Evolutionary conservation across 2,888 invertebrate species (phyloP), one percentile per base, ranked within the genome.

Genomic region (Myathropa florea): DNA sequence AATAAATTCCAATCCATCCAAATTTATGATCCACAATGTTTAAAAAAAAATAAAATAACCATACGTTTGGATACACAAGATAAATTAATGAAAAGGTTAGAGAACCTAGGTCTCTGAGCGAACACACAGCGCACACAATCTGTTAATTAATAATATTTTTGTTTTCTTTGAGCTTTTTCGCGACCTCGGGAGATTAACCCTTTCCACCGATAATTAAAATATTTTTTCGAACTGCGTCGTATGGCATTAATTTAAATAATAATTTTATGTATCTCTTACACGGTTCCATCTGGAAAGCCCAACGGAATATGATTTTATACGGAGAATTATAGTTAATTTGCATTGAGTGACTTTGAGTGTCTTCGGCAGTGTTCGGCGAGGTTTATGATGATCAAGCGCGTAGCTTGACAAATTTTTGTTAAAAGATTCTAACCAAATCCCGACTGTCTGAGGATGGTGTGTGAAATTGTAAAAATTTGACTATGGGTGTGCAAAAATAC

Each of bases 1-100:
- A 72, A 79, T 79, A 64, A 67, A 80, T 80, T 80, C 72, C 23
- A 57, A 80, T 67, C 67, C 55, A 73, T 55, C 67, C 24, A 4
- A 72, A 61, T 80, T 80, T 80, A 80, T 73, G 65, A 80, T 10
- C 64, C 65, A 33, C 65, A 60, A 64, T 65, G 30, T 59, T 18
- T 59, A 57, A 70, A 61, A 70, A 61, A 77, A 55, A 70, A 53
- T 33, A 71, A 60, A 46, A n/a, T 18, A 46, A 7, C 7, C 46
- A 46, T 46, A 18, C 18, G 18, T 46, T 46, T 46, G n/a, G 7
- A 18, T 2, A 46, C 18, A 18, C n/a, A 46, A 46, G 46, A 2
- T 18, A 63, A 36, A 68, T 68, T 70, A 77, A 61, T 68, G 61
- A 53, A 70, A 68, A 72, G 59, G 46, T 57, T 59, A 64, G 46